These are phyloP conservation scores for Andrena camellia DNA, from an alignment of 2,888 invertebrate species.

Conservation along the genomic window DNA sequence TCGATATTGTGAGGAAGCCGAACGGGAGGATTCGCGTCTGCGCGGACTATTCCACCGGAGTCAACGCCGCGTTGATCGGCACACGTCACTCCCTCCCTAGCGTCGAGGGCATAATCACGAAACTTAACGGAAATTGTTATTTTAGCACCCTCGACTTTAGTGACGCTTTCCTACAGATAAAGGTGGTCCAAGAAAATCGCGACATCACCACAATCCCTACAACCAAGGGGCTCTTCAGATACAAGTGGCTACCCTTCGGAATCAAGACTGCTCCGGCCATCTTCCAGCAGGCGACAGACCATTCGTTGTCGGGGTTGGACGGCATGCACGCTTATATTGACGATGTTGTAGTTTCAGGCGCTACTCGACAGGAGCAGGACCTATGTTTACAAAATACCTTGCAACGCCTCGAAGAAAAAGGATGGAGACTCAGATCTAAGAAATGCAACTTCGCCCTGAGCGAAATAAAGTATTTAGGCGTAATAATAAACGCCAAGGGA, in stretches of 20 bases:
- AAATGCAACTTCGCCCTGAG: not conserved
- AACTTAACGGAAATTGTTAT: not conserved
- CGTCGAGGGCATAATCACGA: not conserved
- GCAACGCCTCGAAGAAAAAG: not conserved
- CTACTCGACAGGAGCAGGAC: not conserved
- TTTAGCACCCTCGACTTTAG: not conserved
- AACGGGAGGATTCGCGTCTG: not conserved
- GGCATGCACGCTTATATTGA: not conserved
- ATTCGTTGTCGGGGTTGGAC: not conserved
- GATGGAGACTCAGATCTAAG: not conserved
- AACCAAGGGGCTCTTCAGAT: not conserved
- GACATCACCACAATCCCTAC: not conserved
- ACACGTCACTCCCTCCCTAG: not conserved
- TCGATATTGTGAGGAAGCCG: not conserved
- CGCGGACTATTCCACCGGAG: not conserved
- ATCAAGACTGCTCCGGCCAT: not conserved
- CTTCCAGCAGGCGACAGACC: not conserved
- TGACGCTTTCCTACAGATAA: not conserved
- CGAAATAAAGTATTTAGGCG: not conserved
- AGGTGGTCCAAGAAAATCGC: not conserved
- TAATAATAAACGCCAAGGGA: not conserved
- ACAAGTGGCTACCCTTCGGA: not conserved
- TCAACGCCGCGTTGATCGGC: not conserved
- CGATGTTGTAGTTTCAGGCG: not conserved
- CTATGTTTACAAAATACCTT: not conserved